These are phyloP conservation scores for Megalonaias nervosa DNA, from an alignment of 1,140 invertebrate species.

Conservation along the genomic window DNA sequence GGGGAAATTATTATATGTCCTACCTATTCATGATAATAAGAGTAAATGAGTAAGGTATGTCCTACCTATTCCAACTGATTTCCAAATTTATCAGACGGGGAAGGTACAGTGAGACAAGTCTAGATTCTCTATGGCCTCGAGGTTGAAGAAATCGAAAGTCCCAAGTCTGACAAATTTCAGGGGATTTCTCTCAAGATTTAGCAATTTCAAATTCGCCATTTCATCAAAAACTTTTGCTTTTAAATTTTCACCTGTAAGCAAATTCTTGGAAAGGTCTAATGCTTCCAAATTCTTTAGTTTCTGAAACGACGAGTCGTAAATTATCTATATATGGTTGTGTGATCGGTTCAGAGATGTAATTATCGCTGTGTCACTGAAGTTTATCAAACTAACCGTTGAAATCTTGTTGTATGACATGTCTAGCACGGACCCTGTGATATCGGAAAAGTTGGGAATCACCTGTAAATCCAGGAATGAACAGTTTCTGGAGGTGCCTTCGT, in stretches of 20 bases:
- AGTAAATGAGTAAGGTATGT: no score
- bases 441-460: no score
- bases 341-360: conserved; percentile 5
- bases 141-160: conserved; percentile 21
- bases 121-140: conserved; percentile 6
- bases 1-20: no score
- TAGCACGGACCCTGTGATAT: no score
- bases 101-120: conserved; percentile 27
- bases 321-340: conserved; percentile 16
- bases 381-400: conserved; percentile 11
- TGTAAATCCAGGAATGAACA: no score
- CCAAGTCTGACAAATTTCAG: conserved; percentile 7
- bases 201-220: conserved; percentile 7
- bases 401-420: conserved; percentile 22
- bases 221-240: conserved; percentile 24
- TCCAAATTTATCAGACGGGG: conserved; percentile 14
- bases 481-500: no score
- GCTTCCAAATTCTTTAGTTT: conserved; percentile 6
- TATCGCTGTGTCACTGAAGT: neutral
- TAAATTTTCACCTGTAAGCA: conserved; percentile 9
- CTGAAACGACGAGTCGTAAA: conserved; percentile 13
- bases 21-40: no score
- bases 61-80: conserved; percentile 37
- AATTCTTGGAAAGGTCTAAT: conserved; percentile 30
- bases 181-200: conserved; percentile 22